phyloP scores from a whole-genome alignment of 1,140 invertebrate species.

The Cyclina sinensis region DNA sequence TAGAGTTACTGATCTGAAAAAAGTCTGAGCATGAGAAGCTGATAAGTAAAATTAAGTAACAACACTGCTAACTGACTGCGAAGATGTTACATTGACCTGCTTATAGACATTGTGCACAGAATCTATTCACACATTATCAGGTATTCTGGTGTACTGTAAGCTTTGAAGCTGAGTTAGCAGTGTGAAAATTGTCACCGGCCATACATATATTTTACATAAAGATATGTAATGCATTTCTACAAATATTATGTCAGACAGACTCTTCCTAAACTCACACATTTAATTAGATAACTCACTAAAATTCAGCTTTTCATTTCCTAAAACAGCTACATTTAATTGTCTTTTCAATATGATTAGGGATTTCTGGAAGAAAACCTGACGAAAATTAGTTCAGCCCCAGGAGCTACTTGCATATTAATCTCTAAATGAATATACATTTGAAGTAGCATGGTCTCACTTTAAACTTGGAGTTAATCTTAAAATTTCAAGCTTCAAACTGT shows the following conservation, averaged over 20 bases:
- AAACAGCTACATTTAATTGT: slow-evolving; percentile 40
- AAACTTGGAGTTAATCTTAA: no score
- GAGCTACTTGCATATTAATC: not conserved
- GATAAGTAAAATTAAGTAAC: no score
- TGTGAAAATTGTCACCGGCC: not conserved
- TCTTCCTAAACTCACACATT: not conserved
- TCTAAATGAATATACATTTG: not conserved
- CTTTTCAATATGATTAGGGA: slow-evolving; percentile 28
- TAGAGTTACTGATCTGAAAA: no score
- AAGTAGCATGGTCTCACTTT: not conserved
- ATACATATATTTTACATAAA: slow-evolving; percentile 21
- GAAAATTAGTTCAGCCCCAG: slow-evolving; percentile 14
- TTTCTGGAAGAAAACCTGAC: not conserved
- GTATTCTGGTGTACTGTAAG: not conserved
- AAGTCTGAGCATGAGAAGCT: no score
- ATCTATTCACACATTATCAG: slow-evolving; percentile 16
- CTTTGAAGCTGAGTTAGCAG: not conserved
- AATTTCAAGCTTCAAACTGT: no score
- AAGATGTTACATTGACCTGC: no score
- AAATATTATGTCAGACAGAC: not conserved
- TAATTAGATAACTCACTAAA: slow-evolving; percentile 16
- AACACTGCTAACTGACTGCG: no score
- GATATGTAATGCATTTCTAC: not conserved
- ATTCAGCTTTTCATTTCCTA: slow-evolving; percentile 31
- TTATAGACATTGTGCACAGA: not conserved